These are phyloP conservation scores for Bombus breviceps DNA, from an alignment of 1,140 invertebrate genomes.

Conservation along the genomic window DNA sequence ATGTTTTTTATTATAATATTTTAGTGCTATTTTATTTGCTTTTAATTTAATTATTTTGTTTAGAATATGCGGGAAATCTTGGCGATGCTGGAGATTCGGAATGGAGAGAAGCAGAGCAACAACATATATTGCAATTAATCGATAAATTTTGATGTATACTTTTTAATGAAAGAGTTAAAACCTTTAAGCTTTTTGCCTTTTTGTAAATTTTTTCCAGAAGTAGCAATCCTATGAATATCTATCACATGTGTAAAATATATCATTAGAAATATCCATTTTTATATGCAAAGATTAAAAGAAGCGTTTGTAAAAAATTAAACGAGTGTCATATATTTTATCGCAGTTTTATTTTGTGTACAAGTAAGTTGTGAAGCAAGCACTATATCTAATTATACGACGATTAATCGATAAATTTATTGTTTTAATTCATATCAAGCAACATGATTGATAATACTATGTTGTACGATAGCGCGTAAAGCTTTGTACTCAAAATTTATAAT, in stretches of 20 bases:
- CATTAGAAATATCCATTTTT: slow-evolving; percentile 13
- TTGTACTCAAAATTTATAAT: slow-evolving; percentile 36
- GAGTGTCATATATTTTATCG: slow-evolving; percentile 15
- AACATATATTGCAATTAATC: slow-evolving; percentile 95
- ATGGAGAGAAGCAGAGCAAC: slow-evolving; percentile 93
- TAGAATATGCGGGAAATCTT: slow-evolving; percentile 97
- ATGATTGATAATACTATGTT: neutral
- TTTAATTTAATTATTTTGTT: slow-evolving; percentile 63
- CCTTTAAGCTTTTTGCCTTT: neutral
- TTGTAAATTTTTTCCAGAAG: slow-evolving; percentile 14
- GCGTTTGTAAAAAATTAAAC: slow-evolving; percentile 25
- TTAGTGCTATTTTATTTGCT: neutral
- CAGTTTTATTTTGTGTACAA: neutral
- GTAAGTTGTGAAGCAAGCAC: slow-evolving; percentile 3
- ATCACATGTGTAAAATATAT: neutral
- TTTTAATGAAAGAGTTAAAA: slow-evolving; percentile 30
- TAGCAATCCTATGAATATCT: neutral
- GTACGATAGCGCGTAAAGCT: neutral
- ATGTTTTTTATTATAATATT: slow-evolving; percentile 43
- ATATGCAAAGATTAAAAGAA: neutral
- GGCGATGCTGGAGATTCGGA: slow-evolving; percentile 93
- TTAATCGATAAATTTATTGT: neutral
- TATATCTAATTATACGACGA: neutral
- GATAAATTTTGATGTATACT: slow-evolving; percentile 92
- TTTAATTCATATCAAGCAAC: neutral